Conservation (phyloP, 1,140 invertebrate species). For the Bombus balteatus region DNA sequence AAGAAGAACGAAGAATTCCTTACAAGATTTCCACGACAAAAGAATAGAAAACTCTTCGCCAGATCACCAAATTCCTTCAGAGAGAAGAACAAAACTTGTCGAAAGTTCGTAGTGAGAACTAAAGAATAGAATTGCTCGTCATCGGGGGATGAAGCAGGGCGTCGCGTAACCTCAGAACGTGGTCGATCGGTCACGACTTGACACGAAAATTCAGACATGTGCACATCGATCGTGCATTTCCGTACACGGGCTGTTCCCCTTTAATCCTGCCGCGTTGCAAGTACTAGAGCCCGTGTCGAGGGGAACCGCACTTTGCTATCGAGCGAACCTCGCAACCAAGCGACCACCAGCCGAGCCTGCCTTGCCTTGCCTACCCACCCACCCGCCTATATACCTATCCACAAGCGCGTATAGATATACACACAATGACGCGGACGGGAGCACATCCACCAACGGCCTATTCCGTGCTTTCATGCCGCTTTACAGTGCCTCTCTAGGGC, state of each 20-base stretch:
- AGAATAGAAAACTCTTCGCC: no score
- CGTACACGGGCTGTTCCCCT: constrained; percentile 73
- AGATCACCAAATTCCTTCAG: no score
- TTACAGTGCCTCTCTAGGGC: constrained; percentile 35
- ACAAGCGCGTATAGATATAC: not conserved
- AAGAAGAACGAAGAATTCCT: no score
- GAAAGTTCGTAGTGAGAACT: not conserved
- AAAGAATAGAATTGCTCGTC: not conserved
- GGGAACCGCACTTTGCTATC: constrained; percentile 80
- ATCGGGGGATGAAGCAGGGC: no score
- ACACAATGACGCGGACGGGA: not conserved
- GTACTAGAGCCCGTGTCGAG: constrained; percentile 75
- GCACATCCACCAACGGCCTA: constrained; percentile 20
- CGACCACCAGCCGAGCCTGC: constrained; percentile 73
- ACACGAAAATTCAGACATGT: constrained; percentile 62
- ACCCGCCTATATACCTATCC: constrained; percentile 36
- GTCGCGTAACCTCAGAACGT: constrained; percentile 14
- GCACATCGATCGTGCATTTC: constrained; percentile 67
- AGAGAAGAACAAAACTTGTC: not conserved
- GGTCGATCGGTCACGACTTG: constrained; percentile 58
- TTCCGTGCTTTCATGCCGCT: constrained; percentile 53
- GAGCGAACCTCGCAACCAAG: constrained; percentile 75
- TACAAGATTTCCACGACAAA: no score
- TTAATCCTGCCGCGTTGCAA: constrained; percentile 79
- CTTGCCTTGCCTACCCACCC: constrained; percentile 55